These are phyloP conservation scores for Nannospalax galili DNA, from an alignment of 2,113 vertebrate species.

Conservation along the genomic window DNA sequence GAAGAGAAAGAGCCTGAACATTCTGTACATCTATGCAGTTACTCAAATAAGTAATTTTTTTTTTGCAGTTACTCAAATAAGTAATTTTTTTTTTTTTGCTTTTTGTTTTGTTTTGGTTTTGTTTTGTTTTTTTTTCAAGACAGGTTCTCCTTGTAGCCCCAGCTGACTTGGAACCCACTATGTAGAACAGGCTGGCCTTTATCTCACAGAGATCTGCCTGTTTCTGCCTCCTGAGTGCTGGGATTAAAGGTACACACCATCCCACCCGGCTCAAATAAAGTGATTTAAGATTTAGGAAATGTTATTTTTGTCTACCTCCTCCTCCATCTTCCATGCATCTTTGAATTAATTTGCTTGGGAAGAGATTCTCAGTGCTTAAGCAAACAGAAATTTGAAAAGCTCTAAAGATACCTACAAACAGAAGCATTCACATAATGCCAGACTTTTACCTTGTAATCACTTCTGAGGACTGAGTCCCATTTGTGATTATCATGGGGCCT, in stretches of 20 bases:
- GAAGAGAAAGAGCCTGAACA: neutral
- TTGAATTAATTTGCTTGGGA: neutral
- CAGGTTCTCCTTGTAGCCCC: too few species aligned
- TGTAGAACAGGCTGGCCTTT: too few species aligned
- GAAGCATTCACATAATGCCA: constrained; percentile 3
- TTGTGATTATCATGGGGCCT: neutral
- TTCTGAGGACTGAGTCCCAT: constrained; percentile 17
- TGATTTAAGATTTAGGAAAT: neutral
- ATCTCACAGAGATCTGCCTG: too few species aligned
- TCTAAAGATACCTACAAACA: neutral
- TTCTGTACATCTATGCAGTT: neutral
- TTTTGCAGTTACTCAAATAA: neutral
- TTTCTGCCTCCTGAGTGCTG: too few species aligned
- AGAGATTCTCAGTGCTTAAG: constrained; percentile 7
- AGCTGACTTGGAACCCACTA: too few species aligned
- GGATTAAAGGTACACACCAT: too few species aligned
- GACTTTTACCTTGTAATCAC: neutral
- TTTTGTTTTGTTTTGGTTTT: too few species aligned
- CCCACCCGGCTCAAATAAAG: too few species aligned
- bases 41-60: neutral
- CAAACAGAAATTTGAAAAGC: constrained; percentile 6
- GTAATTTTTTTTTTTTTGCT: neutral
- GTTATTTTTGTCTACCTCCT: neutral
- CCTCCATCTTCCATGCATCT: neutral
- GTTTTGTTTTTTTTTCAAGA: too few species aligned